phyloP scores from a whole-genome alignment of 1,140 invertebrate species.

The Calephelis virginiensis region DNA sequence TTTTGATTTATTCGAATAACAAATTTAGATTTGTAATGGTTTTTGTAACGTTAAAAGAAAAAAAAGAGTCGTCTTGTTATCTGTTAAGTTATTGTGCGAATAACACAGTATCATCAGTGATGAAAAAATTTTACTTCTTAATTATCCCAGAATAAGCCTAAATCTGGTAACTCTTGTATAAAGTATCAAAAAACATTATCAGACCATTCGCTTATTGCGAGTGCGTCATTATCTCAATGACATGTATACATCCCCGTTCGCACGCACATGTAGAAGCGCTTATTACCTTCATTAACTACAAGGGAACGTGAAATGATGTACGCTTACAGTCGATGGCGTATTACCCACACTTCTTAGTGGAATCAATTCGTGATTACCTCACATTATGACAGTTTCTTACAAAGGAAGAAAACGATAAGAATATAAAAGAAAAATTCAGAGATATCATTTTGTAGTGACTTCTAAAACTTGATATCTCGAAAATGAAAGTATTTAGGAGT shows the following conservation, averaged over 20 bases:
- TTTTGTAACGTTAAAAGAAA: too few species aligned
- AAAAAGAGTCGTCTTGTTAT: too few species aligned
- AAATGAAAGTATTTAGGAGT: too few species aligned
- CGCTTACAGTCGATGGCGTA: slow-evolving; percentile 8
- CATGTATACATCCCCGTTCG: neutral
- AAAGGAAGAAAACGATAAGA: too few species aligned
- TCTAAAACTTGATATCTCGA: too few species aligned
- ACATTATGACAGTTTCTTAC: too few species aligned
- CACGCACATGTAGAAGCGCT: neutral
- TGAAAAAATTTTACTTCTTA: neutral
- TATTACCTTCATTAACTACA: slow-evolving; percentile 17
- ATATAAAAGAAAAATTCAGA: too few species aligned
- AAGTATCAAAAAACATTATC: slow-evolving; percentile 11
- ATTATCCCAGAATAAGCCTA: neutral
- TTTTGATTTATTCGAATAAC: too few species aligned
- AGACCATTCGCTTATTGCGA: slow-evolving; percentile 15
- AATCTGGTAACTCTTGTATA: neutral
- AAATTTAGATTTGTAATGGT: too few species aligned
- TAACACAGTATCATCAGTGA: neutral
- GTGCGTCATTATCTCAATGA: slow-evolving; percentile 12
- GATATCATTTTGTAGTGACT: too few species aligned
- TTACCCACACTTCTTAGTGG: slow-evolving; percentile 6
- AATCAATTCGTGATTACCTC: slow-evolving; percentile 5
- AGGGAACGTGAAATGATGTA: slow-evolving; percentile 11
- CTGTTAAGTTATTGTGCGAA: too few species aligned